These are phyloP conservation scores for Enteromius thamalakanensis DNA, from an alignment of 2,797 vertebrate species.

Conservation along the genomic window DNA sequence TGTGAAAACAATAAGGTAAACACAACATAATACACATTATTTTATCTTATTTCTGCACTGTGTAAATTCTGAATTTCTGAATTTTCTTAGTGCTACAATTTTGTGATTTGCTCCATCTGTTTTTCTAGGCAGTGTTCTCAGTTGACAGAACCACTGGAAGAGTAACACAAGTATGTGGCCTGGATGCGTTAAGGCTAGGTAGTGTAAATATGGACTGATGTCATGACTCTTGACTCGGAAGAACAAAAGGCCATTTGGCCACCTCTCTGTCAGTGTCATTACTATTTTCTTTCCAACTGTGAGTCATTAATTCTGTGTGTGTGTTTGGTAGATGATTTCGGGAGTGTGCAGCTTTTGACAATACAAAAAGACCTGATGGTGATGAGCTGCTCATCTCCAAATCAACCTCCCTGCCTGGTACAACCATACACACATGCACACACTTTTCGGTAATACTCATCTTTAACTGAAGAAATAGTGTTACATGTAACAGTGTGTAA, in stretches of 20 bases:
- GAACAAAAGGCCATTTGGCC: background rate
- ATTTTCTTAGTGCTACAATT: no score
- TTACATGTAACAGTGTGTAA: constrained; percentile 40
- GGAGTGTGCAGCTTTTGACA: constrained; percentile 82
- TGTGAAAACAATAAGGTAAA: constrained; percentile 80
- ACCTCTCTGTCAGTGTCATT: background rate
- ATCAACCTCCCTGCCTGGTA: constrained; percentile 64
- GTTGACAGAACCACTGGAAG: constrained; percentile 74
- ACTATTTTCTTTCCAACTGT: constrained; percentile 15
- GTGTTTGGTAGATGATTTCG: constrained; percentile 63
- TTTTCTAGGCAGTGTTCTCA: constrained; percentile 79
- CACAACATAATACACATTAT: background rate
- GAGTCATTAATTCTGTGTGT: constrained; percentile 8
- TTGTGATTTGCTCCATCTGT: no score
- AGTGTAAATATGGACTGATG: background rate
- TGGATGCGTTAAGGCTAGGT: constrained; percentile 63
- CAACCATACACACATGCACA: constrained; percentile 1
- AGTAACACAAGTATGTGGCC: constrained; percentile 76
- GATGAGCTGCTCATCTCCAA: constrained; percentile 80
- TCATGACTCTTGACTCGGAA: background rate
- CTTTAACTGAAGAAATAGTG: background rate
- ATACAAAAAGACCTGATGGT: constrained; percentile 83
- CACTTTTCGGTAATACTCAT: background rate
- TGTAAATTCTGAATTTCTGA: no score
- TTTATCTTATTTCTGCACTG: no score